phyloP scores from a whole-genome alignment of 2,888 invertebrate genomes.

The Tubiluchus corallicola region DNA sequence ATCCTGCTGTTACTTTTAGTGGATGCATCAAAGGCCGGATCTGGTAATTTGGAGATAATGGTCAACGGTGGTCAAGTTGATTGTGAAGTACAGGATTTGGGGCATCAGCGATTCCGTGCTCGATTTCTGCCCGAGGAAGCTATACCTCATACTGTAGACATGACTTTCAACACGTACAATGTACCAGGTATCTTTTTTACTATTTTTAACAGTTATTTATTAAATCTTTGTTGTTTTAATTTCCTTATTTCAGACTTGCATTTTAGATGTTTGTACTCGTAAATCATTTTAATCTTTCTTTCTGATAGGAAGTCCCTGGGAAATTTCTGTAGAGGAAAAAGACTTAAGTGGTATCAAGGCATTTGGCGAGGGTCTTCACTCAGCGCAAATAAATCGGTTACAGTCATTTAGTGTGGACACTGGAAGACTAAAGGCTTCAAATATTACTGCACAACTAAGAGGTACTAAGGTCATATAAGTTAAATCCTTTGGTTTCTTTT shows the following conservation, averaged over 20 bases:
- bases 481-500: too few relatives aligned
- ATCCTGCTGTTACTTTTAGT: constrained; percentile 38
- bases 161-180: constrained; percentile 57
- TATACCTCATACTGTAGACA: constrained; percentile 67
- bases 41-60: constrained; percentile 83
- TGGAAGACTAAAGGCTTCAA: not conserved
- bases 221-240: not conserved
- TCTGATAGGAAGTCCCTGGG: not conserved
- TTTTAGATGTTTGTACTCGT: too few relatives aligned
- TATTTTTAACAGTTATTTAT: not conserved
- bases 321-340: constrained; percentile 1
- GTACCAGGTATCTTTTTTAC: constrained; percentile 22
- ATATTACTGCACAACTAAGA: not conserved
- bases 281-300: too few relatives aligned
- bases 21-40: constrained; percentile 85
- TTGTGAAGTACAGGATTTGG: constrained; percentile 74
- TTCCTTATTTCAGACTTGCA: not conserved
- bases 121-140: constrained; percentile 78
- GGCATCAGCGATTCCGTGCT: constrained; percentile 61
- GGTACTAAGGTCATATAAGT: too few relatives aligned
- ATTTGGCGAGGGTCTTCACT: not conserved
- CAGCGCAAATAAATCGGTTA: not conserved
- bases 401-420: not conserved
- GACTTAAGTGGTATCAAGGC: not conserved
- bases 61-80: constrained; percentile 88